Evolutionary conservation across 2,888 invertebrate species (phyloP).

Genomic region (Calameuta idolon): DNA sequence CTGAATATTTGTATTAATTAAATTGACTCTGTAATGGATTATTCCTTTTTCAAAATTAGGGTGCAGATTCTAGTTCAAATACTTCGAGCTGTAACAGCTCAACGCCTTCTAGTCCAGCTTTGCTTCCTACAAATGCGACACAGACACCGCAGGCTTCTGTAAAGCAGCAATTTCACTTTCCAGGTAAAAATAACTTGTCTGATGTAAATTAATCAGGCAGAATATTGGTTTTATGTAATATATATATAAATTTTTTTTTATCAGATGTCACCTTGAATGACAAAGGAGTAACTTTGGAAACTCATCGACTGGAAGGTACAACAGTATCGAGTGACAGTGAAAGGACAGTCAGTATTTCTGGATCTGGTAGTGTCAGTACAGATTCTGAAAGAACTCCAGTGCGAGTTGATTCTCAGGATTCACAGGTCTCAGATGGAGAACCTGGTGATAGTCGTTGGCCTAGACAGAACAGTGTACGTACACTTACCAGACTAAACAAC

Average conservation of each 20-base stretch:
- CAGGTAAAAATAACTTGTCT: constrained; percentile 69
- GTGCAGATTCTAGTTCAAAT: constrained; percentile 90
- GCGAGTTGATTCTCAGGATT: constrained; percentile 85
- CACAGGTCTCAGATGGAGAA: constrained; percentile 78
- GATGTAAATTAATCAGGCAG: background rate
- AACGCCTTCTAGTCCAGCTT: constrained; percentile 94
- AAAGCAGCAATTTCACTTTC: constrained; percentile 82
- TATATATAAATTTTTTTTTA: background rate
- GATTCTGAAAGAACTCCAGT: constrained; percentile 87
- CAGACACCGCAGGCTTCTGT: constrained; percentile 67
- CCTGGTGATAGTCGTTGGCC: constrained; percentile 75
- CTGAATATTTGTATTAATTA: background rate
- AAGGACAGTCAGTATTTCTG: constrained; percentile 78
- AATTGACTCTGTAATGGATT: background rate
- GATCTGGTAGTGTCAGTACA: constrained; percentile 79
- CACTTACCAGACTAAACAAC: background rate
- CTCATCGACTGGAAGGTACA: constrained; percentile 70
- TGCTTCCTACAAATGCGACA: constrained; percentile 70
- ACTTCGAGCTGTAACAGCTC: constrained; percentile 97
- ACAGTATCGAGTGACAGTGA: constrained; percentile 76
- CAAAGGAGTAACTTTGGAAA: constrained; percentile 70
- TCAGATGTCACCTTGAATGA: constrained; percentile 63
- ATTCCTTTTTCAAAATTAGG: constrained; percentile 59
- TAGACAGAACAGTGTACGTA: constrained; percentile 82
- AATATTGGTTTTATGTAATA: background rate